Evolutionary conservation across 2,113 vertebrate genomes (phyloP), one percentile per base, ranked within the genome.

Genomic region (Trichechus manatus): DNA sequence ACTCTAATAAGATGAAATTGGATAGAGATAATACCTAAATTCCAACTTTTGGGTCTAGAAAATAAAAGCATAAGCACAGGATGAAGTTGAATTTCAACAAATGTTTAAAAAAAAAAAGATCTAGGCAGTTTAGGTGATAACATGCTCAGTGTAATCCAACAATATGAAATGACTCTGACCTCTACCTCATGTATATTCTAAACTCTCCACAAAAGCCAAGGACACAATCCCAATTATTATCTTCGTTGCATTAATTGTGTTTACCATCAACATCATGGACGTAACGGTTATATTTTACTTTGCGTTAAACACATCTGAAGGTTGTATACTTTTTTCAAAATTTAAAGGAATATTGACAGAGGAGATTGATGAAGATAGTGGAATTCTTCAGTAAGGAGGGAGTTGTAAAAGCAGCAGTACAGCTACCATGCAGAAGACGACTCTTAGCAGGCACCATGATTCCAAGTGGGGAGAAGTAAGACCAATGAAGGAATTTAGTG

Each of bases 241-340:
- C 61, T 91, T 93, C 47, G 87, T 61, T 91, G 53, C n/a, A 83
- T 64, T 82, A 80, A 80, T 75, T 70, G 36, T 61, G 9, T 82
- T 96, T 61, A 64, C 25, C 83, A 53, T 79, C 25, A 56, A 0
- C 68, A 56, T 93, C 42, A 27, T 79, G n/a, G 36, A 83, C 22
- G 15, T 33, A n/a, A 87, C 53, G 39, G 56, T 64, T 61, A 79
- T 87, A 72, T 83, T 83, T 47, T 68, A 68, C 10, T 83, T 44
- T 44, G 50, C 78, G 44, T 77, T 95, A 93, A 82, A 89, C 84
- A 68, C 27, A 75, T 64, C 66, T 94, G 56, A n/a, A 75, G 11
- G 39, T 33, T 90, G 56, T 77, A 53, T 13, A 27, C 7, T 0
- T 20, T 50, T 77, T 82, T 33, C 6, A 78, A 78, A 78, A 82